A percentile compares a stretch with the other conserved stretches of the same genome.
phyloP scores from a whole-genome alignment of 2,797 vertebrate species.

The Apogon talboti region DNA sequence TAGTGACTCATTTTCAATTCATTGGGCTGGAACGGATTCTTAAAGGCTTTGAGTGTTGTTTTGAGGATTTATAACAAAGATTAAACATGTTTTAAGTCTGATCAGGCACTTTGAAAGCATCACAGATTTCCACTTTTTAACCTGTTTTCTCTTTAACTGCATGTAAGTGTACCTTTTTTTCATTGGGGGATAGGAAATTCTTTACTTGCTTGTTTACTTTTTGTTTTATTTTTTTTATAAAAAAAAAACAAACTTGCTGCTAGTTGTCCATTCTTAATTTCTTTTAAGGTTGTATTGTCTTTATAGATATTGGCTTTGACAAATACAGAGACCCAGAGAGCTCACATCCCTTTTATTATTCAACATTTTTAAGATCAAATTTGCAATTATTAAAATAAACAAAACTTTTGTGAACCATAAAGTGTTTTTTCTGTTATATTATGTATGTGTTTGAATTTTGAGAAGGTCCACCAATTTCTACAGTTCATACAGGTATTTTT shows the following conservation, averaged over 20 bases:
- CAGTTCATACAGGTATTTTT: too few relatives aligned
- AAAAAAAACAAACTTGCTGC: slow-evolving; percentile 60
- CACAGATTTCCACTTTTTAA: slow-evolving; percentile 47
- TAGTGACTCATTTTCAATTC: slow-evolving; percentile 9
- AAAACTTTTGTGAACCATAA: slow-evolving; percentile 72
- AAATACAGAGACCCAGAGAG: slow-evolving; percentile 53
- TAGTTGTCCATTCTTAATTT: slow-evolving; percentile 67
- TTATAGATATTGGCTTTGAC: slow-evolving; percentile 57
- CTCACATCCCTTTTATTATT: slow-evolving; percentile 73
- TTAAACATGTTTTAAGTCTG: slow-evolving; percentile 14
- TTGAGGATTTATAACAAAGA: slow-evolving; percentile 12
- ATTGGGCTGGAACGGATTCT: slow-evolving; percentile 12
- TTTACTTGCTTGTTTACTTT: slow-evolving; percentile 51
- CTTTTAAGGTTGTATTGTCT: slow-evolving; percentile 60
- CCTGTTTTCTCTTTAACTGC: slow-evolving; percentile 58
- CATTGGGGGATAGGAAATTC: slow-evolving; percentile 24
- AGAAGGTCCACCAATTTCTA: background rate
- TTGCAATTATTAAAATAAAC: slow-evolving; percentile 78
- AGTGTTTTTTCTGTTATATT: background rate
- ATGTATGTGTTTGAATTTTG: background rate
- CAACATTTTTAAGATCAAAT: slow-evolving; percentile 78
- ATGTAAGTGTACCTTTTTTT: slow-evolving; percentile 55
- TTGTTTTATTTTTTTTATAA: slow-evolving; percentile 53
- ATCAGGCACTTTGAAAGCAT: slow-evolving; percentile 9
- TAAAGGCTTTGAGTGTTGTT: slow-evolving; percentile 21